Percentiles rank a stretch among this genome's conserved stretches.
phyloP scores from a whole-genome alignment of 1,140 invertebrate genomes.

The Chironomus tepperi region DNA sequence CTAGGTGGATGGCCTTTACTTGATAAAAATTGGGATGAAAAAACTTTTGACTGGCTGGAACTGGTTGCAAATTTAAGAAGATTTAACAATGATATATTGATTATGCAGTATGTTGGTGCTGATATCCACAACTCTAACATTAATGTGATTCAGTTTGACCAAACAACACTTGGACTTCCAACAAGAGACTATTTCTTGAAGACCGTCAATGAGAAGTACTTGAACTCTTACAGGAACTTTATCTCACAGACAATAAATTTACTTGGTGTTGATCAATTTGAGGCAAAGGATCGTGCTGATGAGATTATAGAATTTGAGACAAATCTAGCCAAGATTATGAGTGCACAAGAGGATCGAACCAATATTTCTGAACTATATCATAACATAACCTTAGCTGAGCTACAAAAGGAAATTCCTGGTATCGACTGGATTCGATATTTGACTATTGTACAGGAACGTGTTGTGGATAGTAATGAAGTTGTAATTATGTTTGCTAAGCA shows the following conservation, averaged over 20 bases:
- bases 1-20: slow-evolving; percentile 83
- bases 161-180: slow-evolving; percentile 76
- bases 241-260: slow-evolving; percentile 59
- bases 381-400: slow-evolving; percentile 61
- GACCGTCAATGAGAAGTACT: slow-evolving; percentile 54
- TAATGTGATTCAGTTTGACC: slow-evolving; percentile 82
- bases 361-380: slow-evolving; percentile 75
- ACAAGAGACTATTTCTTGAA: slow-evolving; percentile 78
- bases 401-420: slow-evolving; percentile 59
- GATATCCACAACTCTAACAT: slow-evolving; percentile 82
- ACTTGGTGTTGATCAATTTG: slow-evolving; percentile 51
- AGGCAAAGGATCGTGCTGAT: slow-evolving; percentile 54
- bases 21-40: slow-evolving; percentile 49
- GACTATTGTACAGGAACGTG: slow-evolving; percentile 63
- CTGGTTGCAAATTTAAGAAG: slow-evolving; percentile 65
- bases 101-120: slow-evolving; percentile 76
- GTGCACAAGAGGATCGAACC: slow-evolving; percentile 65
- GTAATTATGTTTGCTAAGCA: slow-evolving; percentile 24
- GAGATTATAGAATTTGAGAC: slow-evolving; percentile 78
- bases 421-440: slow-evolving; percentile 71
- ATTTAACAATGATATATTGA: slow-evolving; percentile 73
- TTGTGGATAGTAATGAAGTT: slow-evolving; percentile 47
- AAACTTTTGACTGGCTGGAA: slow-evolving; percentile 63
- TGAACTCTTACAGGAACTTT: slow-evolving; percentile 70
- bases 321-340: slow-evolving; percentile 57